phyloP scores from a whole-genome alignment of 2,797 vertebrate species.

The Anniella stebbinsi region DNA sequence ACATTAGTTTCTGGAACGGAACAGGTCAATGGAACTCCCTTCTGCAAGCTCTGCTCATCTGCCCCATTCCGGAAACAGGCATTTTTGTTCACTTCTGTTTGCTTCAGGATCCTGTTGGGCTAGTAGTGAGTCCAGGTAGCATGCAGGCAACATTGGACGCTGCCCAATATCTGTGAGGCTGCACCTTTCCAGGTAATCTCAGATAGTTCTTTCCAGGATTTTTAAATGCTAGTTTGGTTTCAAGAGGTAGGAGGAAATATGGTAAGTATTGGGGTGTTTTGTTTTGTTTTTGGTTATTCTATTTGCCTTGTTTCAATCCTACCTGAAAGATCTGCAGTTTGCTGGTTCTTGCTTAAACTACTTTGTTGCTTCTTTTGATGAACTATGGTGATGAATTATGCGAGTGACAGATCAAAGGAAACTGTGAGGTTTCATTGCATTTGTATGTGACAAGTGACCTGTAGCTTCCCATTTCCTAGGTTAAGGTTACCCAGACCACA shows the following conservation, averaged over 20 bases:
- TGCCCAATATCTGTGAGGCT: neutral
- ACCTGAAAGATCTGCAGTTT: neutral
- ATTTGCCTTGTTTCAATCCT: neutral
- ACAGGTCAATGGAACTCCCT: no score
- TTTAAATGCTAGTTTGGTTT: neutral
- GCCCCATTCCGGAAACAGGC: no score
- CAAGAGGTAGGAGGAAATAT: neutral
- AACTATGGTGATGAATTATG: neutral
- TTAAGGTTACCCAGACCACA: conserved; percentile 92
- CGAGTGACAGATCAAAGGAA: conserved; percentile 14
- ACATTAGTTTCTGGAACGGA: no score
- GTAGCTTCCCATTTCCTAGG: conserved; percentile 75
- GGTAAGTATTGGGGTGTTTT: neutral
- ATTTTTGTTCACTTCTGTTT: no score
- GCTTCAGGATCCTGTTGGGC: no score
- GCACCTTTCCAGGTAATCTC: neutral
- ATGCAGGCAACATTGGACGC: neutral
- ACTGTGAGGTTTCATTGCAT: neutral
- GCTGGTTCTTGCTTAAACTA: neutral
- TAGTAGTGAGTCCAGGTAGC: no score
- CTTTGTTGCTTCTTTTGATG: neutral
- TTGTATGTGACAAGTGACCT: neutral
- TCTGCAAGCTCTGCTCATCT: no score
- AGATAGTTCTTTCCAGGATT: neutral
- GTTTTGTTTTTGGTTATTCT: no score